Evolutionary conservation across 2,113 vertebrate genomes (phyloP).

Genomic region (Dromiciops gliroides): DNA sequence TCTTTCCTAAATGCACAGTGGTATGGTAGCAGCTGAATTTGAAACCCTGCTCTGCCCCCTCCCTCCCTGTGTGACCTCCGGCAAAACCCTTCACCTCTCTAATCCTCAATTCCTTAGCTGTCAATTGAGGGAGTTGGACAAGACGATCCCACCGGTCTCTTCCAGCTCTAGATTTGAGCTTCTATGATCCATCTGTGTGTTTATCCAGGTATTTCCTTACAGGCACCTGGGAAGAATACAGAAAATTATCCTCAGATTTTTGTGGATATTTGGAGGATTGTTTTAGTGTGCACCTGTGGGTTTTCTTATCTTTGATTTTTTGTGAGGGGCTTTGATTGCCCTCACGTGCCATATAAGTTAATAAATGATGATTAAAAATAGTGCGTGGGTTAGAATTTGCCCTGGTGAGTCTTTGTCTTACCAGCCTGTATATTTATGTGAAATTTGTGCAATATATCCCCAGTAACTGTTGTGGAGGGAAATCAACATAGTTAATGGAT

Average conservation of each 20-base stretch:
- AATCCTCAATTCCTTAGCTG: background rate
- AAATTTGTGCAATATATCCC: constrained; percentile 44
- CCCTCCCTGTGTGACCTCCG: background rate
- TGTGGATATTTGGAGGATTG: constrained; percentile 12
- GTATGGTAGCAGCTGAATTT: background rate
- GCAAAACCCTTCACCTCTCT: background rate
- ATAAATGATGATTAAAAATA: constrained; percentile 42
- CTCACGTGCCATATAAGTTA: constrained; percentile 41
- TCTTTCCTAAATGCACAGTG: background rate
- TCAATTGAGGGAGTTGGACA: background rate
- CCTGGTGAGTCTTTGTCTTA: constrained; percentile 46
- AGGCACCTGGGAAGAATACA: constrained; percentile 36
- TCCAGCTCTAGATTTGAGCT: background rate
- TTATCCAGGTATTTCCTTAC: background rate
- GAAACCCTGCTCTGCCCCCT: background rate
- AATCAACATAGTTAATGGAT: constrained; percentile 39
- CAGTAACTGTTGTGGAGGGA: constrained; percentile 30
- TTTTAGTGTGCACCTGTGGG: constrained; percentile 9
- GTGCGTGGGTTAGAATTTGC: constrained; percentile 8
- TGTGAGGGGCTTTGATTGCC: constrained; percentile 13
- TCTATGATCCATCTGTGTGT: background rate
- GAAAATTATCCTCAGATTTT: constrained; percentile 22
- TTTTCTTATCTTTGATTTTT: constrained; percentile 58
- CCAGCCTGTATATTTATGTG: constrained; percentile 32
- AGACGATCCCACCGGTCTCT: background rate